phyloP scores from a whole-genome alignment of 2,888 invertebrate genomes.

The Drosophila flavopinicola region DNA sequence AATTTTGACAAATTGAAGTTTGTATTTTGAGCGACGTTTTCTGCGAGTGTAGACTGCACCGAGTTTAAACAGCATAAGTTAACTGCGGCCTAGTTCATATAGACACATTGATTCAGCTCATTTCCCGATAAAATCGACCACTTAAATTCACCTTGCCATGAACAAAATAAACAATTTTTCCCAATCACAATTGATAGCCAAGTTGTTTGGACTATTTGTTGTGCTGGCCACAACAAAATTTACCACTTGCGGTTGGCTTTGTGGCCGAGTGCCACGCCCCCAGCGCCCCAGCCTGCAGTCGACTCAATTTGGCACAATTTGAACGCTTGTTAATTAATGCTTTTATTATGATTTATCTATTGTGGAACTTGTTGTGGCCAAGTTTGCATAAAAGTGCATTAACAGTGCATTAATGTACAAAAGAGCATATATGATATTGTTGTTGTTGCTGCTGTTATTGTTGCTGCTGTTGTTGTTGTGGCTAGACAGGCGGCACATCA shows the following conservation, averaged over 20 bases:
- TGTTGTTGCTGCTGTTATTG: background rate
- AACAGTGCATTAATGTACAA: constrained; percentile 25
- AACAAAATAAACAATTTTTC: background rate
- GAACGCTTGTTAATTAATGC: constrained; percentile 63
- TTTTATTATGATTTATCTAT: constrained; percentile 32
- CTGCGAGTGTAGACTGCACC: too few species aligned
- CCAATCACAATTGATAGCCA: constrained; percentile 6
- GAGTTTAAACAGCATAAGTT: too few species aligned
- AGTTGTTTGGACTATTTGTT: background rate
- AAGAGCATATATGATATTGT: background rate
- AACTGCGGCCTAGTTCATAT: too few species aligned
- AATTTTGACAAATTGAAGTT: too few species aligned
- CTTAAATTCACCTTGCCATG: background rate
- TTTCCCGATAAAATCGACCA: constrained; percentile 12
- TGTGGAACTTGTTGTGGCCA: constrained; percentile 20
- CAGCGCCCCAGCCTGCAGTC: background rate
- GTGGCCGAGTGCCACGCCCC: constrained; percentile 37
- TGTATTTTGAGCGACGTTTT: too few species aligned
- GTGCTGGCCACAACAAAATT: constrained; percentile 18
- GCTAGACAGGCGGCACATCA: constrained; percentile 9
- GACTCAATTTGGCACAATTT: constrained; percentile 57
- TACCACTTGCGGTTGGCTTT: constrained; percentile 51
- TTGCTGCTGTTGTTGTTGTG: constrained; percentile 3
- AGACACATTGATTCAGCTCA: constrained; percentile 14
- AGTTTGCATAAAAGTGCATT: constrained; percentile 41